Evolutionary conservation across 1,140 invertebrate genomes (phyloP).

Genomic region (Ips nitidus): DNA sequence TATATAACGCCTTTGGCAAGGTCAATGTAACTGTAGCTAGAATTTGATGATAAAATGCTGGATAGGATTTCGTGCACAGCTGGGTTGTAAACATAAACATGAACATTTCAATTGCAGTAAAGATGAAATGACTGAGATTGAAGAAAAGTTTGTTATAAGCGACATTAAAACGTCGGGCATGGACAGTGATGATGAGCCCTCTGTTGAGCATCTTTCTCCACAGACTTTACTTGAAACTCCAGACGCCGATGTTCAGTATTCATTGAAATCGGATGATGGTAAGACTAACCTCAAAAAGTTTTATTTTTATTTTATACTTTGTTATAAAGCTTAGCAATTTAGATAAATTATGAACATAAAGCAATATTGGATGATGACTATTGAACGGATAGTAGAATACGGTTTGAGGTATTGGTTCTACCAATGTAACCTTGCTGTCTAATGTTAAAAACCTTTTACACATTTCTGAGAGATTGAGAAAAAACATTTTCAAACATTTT

Average conservation of each 20-base stretch:
- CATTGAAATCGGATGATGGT: conserved; percentile 49
- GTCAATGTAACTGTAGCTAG: conserved; percentile 40
- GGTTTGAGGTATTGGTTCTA: conserved; percentile 30
- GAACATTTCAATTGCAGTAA: conserved; percentile 38
- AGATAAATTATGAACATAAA: too few species aligned
- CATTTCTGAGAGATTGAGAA: conserved; percentile 18
- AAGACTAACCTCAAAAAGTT: conserved; percentile 11
- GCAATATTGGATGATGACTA: conserved; percentile 18
- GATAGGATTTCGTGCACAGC: conserved; percentile 1
- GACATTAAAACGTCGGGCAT: conserved; percentile 45
- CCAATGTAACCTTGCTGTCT: conserved; percentile 33
- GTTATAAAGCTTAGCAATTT: background rate
- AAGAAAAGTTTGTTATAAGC: conserved; percentile 47
- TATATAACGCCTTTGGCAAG: conserved; percentile 48
- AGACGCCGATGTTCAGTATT: conserved; percentile 50
- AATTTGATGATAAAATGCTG: conserved; percentile 33
- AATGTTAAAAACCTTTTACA: conserved; percentile 25
- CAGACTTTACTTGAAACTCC: conserved; percentile 50
- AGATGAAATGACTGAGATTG: conserved; percentile 34
- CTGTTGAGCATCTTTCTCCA: conserved; percentile 50
- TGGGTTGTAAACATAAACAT: conserved; percentile 33
- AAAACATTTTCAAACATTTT: background rate
- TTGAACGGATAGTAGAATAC: conserved; percentile 33
- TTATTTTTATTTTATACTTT: conserved; percentile 2
- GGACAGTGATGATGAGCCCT: conserved; percentile 50